Base-by-base conservation (phyloP, 2,113 vertebrate species). In the Podarcis cretensis region DNA sequence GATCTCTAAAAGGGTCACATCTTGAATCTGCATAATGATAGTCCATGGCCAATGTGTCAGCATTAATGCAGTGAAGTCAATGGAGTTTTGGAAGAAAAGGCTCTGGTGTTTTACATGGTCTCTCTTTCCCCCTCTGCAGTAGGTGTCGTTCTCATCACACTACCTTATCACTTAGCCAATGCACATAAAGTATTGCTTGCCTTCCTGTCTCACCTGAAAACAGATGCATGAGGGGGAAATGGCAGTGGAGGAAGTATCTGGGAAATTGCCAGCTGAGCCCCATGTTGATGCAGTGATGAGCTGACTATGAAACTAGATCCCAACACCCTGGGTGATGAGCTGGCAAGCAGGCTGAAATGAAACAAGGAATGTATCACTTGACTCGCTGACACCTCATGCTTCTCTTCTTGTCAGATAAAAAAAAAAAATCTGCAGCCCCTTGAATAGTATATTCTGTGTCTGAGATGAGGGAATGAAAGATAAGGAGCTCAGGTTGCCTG, bases 361-460 rank as follows among this genome's bases (percentile, higher is more conserved):
- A 63, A 66, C 3, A 63, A 14, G 84, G 37, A 85, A 76, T 66
- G 71, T 65, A 75, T 63, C 27, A 81, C 35, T 74, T 74, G 66
- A 75, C n/a, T 88, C 57, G 65, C 48, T 73, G 82, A 40, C 54
- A 81, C 21, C 59, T 79, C 76, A 74, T 35, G 54, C 35, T 48
- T 81, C 54, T 78, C 37, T 63, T 43, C 78, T 76, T 85, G 68
- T 57, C 77, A 75, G 78, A 81, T 66, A 14, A 68, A 54, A 68
- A 68, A 54, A 68, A 65, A 87, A 80, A 81, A 80, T 27, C 12
- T 65, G 27, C 80, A 89, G 18, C 23, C 10, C 48, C 21, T 54
- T 81, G n/a, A 85, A 86, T 21, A 54, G 14, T 37, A 74, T 75
- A 81, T 81, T 65, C 37, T 89, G 59, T 63, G 25, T 66, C 80